Conservation (phyloP, 2,888 invertebrate genomes). For the Cryptosula pallasiana region DNA sequence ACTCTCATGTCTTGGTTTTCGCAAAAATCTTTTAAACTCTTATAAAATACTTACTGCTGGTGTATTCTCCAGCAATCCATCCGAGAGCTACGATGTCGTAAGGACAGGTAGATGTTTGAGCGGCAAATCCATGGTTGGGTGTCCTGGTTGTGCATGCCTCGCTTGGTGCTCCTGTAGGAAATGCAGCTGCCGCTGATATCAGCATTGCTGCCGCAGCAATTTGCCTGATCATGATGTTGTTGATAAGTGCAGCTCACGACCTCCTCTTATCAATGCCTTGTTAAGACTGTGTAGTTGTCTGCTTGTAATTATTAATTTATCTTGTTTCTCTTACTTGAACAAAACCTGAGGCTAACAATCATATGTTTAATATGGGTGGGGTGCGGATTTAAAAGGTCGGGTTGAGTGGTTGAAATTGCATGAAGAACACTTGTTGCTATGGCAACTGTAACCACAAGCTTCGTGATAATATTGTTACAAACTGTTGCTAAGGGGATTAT, state of each 20-base stretch:
- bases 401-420: too few relatives aligned
- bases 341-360: too few relatives aligned
- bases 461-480: too few relatives aligned
- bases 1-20: too few relatives aligned
- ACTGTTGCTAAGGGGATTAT: too few relatives aligned
- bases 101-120: neutral
- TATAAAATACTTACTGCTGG: constrained; percentile 15
- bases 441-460: too few relatives aligned
- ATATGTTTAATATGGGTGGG: too few relatives aligned
- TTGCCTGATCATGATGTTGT: neutral
- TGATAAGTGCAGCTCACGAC: neutral
- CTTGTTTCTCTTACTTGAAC: too few relatives aligned
- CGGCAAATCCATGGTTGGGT: neutral
- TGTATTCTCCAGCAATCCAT: neutral
- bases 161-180: neutral
- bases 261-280: neutral
- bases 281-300: neutral
- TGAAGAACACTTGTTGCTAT: too few relatives aligned
- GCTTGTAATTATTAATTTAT: neutral
- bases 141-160: neutral
- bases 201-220: neutral
- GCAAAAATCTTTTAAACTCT: too few relatives aligned
- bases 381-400: too few relatives aligned
- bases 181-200: neutral
- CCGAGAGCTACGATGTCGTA: constrained; percentile 1